A percentile compares a stretch with the other conserved stretches of the same genome.
phyloP scores from a whole-genome alignment of 2,888 invertebrate genomes.

The Drosophila mayaguana region DNA sequence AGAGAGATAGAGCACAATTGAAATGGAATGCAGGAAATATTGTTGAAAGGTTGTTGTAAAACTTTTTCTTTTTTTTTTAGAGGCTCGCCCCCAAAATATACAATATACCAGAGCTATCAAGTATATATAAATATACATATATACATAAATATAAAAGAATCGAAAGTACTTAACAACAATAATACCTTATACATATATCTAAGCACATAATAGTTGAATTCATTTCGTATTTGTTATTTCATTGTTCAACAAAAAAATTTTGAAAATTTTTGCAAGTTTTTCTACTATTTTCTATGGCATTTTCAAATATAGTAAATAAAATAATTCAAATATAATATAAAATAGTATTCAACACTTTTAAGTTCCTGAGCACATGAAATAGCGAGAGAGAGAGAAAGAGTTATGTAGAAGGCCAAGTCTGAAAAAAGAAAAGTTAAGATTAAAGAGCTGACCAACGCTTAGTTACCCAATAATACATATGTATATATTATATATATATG shows the following conservation, averaged over 20 bases:
- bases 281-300: constrained; percentile 58
- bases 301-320: constrained; percentile 38
- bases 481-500: constrained; percentile 35
- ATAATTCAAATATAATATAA: not conserved
- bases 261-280: constrained; percentile 23
- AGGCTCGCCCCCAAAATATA: constrained; percentile 4
- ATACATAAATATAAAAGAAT: not conserved
- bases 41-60: constrained; percentile 42
- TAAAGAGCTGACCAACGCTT: constrained; percentile 5
- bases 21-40: constrained; percentile 49
- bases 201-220: constrained; percentile 23
- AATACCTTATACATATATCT: constrained; percentile 6
- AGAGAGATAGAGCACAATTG: constrained; percentile 17
- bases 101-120: not conserved
- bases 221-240: not conserved
- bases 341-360: constrained; percentile 35
- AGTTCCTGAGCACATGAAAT: constrained; percentile 49
- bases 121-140: not conserved
- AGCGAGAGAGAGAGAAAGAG: constrained; percentile 17
- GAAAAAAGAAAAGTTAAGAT: constrained; percentile 34
- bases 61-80: constrained; percentile 7
- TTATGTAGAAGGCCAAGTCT: constrained; percentile 56
- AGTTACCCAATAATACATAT: constrained; percentile 1
- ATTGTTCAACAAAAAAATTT: constrained; percentile 28
- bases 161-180: constrained; percentile 25